Conservation (phyloP, 2,797 vertebrate species). For the Pangasius djambal region DNA sequence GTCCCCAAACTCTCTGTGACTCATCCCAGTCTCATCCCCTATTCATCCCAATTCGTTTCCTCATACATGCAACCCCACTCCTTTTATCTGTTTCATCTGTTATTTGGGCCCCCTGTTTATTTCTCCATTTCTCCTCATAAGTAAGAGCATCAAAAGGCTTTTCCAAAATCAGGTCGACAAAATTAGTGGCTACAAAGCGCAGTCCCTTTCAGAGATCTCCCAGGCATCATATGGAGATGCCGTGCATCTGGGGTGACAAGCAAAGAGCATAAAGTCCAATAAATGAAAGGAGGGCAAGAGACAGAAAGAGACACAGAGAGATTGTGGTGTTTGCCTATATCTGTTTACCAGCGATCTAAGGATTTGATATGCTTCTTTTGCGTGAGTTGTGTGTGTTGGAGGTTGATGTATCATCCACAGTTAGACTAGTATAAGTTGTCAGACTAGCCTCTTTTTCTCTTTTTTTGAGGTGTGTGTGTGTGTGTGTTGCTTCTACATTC, state of each 20-base stretch:
- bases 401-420: background rate
- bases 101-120: background rate
- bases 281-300: background rate
- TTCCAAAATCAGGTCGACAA: background rate
- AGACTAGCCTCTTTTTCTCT: background rate
- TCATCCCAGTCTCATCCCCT: background rate
- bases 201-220: background rate
- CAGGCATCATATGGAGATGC: background rate
- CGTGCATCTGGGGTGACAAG: no score
- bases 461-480: background rate
- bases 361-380: background rate
- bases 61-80: background rate
- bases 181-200: background rate
- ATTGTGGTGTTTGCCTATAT: background rate
- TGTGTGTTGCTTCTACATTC: conserved; percentile 61
- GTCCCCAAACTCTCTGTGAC: background rate
- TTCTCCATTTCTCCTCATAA: background rate
- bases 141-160: background rate
- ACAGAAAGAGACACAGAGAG: background rate
- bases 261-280: background rate
- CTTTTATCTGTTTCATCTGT: background rate
- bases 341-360: background rate
- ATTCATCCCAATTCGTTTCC: background rate
- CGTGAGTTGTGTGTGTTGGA: background rate
- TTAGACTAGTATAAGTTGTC: background rate